These are phyloP conservation scores for Lepidurus apus DNA, from an alignment of 1,140 invertebrate species.

Conservation along the genomic window DNA sequence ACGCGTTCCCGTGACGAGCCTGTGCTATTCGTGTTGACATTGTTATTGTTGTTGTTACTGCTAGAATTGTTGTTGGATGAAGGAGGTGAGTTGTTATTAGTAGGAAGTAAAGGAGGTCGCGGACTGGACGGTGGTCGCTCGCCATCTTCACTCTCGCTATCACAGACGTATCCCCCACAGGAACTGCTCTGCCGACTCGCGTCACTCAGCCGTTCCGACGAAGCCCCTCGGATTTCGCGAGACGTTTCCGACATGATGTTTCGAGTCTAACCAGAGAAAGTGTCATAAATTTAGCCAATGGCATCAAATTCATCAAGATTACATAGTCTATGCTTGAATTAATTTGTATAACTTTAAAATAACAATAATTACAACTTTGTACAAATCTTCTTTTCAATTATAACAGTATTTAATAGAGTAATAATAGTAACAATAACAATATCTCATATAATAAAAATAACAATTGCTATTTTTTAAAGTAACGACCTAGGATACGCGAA, in stretches of 20 bases:
- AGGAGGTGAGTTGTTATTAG: neutral
- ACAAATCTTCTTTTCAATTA: too few relatives aligned
- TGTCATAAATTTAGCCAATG: neutral
- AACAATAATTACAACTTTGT: too few relatives aligned
- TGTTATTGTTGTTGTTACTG: neutral
- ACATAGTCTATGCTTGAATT: too few relatives aligned
- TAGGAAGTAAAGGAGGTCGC: conserved; percentile 3
- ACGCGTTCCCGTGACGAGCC: neutral
- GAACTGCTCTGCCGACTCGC: conserved; percentile 30
- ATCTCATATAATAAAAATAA: too few relatives aligned
- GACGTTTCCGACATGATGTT: conserved; percentile 26
- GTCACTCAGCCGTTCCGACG: conserved; percentile 27
- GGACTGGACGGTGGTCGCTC: conserved; percentile 17
- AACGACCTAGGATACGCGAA: too few relatives aligned
- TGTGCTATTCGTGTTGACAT: neutral
- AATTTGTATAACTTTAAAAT: too few relatives aligned
- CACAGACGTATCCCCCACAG: conserved; percentile 21
- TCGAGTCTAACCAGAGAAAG: neutral
- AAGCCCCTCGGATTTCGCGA: conserved; percentile 17
- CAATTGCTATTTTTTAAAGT: too few relatives aligned
- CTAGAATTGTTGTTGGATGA: neutral
- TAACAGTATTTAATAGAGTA: too few relatives aligned
- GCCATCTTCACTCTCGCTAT: conserved; percentile 16
- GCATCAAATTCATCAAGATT: too few relatives aligned
- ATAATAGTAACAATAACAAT: too few relatives aligned